Evolutionary conservation across 2,113 vertebrate species (phyloP).

Genomic region (Cairina moschata): DNA sequence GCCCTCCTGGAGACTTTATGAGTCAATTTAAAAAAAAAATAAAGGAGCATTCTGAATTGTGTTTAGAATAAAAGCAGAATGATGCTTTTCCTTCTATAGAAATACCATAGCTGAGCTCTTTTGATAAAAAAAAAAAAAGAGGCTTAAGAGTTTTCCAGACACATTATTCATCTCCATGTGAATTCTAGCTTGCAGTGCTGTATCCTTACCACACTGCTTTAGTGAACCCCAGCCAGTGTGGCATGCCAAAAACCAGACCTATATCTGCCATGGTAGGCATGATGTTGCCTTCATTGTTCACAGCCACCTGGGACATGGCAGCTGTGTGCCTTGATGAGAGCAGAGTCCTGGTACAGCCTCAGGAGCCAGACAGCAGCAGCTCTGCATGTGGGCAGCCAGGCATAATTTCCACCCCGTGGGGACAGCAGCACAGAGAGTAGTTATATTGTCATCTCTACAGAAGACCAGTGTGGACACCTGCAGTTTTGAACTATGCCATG

Average conservation of each 20-base stretch:
- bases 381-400: neutral
- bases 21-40: slow-evolving; percentile 34
- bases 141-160: neutral
- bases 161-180: neutral
- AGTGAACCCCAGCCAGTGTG: neutral
- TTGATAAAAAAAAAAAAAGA: neutral
- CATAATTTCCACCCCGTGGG: neutral
- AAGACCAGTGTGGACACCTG: neutral
- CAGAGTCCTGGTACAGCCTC: fast-evolving
- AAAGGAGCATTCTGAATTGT: neutral
- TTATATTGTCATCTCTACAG: neutral
- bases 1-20: slow-evolving; percentile 65
- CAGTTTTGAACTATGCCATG: neutral
- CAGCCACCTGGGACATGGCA: neutral
- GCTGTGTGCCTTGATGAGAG: neutral
- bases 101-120: slow-evolving; percentile 21
- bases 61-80: slow-evolving; percentile 34
- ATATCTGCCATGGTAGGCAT: neutral
- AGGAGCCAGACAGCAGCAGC: fast-evolving
- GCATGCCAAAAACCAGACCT: neutral
- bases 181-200: neutral
- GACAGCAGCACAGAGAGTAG: fast-evolving
- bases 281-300: neutral
- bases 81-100: slow-evolving; percentile 7
- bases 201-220: fast-evolving